Evolutionary conservation across 1,140 invertebrate species (phyloP).

Genomic region (Plectrocnemia conspersa): DNA sequence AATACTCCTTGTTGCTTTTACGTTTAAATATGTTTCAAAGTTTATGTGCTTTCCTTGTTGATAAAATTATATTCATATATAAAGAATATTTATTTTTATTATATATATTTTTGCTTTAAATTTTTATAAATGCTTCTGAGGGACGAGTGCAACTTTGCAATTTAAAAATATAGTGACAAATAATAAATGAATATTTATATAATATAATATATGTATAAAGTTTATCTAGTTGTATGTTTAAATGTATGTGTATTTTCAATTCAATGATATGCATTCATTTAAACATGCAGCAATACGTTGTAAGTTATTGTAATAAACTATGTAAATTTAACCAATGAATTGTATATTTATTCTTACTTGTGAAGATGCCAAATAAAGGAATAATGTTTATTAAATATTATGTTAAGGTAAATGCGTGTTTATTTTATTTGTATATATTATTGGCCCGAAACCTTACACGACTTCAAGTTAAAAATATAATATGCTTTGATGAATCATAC

Average conservation of each 20-base stretch:
- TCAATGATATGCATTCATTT: not conserved
- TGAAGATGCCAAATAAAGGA: slow-evolving; percentile 34
- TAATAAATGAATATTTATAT: slow-evolving; percentile 22
- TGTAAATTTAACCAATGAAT: slow-evolving; percentile 7
- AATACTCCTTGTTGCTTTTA: not conserved
- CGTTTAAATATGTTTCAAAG: slow-evolving; percentile 1
- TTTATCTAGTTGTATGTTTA: slow-evolving; percentile 14
- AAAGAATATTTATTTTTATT: slow-evolving; percentile 1
- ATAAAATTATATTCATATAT: slow-evolving; percentile 2
- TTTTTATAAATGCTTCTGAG: slow-evolving; percentile 14
- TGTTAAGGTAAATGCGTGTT: too few species aligned
- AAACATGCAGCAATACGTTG: not conserved
- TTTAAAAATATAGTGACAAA: slow-evolving; percentile 32
- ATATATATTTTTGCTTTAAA: slow-evolving; percentile 6
- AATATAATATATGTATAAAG: slow-evolving; percentile 22
- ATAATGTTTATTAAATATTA: slow-evolving; percentile 14
- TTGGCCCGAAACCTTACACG: too few species aligned
- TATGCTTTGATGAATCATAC: too few species aligned
- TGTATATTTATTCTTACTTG: slow-evolving; percentile 23
- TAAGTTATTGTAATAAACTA: slow-evolving; percentile 16
- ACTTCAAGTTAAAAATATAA: too few species aligned
- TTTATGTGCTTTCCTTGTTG: not conserved
- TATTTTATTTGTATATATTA: too few species aligned
- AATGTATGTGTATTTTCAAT: slow-evolving; percentile 7
- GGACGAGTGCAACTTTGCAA: slow-evolving; percentile 31